Percentiles rank a stretch among this genome's conserved stretches.
Evolutionary conservation across 2,888 invertebrate genomes (phyloP).

Genomic region (Hirudinaria manillensis): DNA sequence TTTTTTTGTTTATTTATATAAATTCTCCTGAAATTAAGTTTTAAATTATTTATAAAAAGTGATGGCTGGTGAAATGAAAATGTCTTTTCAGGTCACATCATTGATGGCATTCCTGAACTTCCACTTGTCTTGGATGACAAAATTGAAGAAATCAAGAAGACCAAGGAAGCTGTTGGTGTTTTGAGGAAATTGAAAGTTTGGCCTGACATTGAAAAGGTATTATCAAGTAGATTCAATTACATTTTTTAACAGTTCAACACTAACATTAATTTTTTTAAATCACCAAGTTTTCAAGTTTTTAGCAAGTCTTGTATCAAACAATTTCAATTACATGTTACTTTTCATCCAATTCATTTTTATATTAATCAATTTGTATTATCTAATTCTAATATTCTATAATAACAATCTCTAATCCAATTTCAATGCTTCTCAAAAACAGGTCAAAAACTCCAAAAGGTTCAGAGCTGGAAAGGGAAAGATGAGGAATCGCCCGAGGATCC

Average conservation of each 20-base stretch:
- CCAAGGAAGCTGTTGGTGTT: conserved; percentile 93
- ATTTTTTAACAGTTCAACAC: too few species aligned
- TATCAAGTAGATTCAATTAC: too few species aligned
- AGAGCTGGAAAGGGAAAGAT: conserved; percentile 99
- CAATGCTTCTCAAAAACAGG: conserved; percentile 59
- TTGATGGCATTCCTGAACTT: conserved; percentile 85
- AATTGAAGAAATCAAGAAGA: conserved; percentile 86
- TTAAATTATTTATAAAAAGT: background rate
- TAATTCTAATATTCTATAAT: too few species aligned
- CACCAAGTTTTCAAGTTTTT: background rate
- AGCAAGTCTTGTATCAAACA: background rate
- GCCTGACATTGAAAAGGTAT: conserved; percentile 92
- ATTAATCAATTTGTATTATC: background rate
- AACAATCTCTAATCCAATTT: background rate
- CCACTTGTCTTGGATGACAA: conserved; percentile 94
- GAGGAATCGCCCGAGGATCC: conserved; percentile 93
- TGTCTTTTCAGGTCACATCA: conserved; percentile 55
- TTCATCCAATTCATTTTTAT: conserved; percentile 45
- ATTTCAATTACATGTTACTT: too few species aligned
- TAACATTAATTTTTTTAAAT: background rate
- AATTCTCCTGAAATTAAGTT: conserved; percentile 24
- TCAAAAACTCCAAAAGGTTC: conserved; percentile 89
- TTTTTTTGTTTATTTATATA: conserved; percentile 8
- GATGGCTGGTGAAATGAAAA: background rate
- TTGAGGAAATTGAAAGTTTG: conserved; percentile 88